phyloP scores from a whole-genome alignment of 1,140 invertebrate species.

The Heliconius congener region DNA sequence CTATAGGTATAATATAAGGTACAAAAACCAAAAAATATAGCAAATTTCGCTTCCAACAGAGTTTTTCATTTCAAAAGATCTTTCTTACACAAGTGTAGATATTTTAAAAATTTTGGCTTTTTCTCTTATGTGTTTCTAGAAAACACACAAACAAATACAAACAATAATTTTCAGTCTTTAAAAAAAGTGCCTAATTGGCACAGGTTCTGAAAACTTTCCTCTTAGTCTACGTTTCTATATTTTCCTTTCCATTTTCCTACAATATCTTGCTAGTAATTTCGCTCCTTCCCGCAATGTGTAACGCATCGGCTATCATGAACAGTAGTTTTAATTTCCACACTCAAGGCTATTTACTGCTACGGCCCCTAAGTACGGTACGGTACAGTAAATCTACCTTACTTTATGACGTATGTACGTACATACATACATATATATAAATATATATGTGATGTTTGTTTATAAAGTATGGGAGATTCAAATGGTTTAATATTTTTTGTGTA shows the following conservation, averaged over 20 bases:
- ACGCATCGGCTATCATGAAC: constrained; percentile 19
- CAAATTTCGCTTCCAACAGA: no score
- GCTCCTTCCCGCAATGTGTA: constrained; percentile 16
- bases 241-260: constrained; percentile 4
- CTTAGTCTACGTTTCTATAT: background rate
- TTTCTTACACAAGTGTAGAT: no score
- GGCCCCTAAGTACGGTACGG: constrained; percentile 21
- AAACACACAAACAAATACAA: background rate
- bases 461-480: no score
- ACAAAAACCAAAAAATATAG: no score
- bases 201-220: background rate
- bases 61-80: no score
- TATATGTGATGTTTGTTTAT: background rate
- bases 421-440: background rate
- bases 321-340: constrained; percentile 26
- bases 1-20: no score
- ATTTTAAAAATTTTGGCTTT: no score
- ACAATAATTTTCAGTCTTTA: background rate
- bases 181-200: background rate
- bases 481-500: no score
- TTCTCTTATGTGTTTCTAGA: no score
- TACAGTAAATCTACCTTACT: constrained; percentile 16
- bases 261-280: constrained; percentile 20
- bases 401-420: background rate
- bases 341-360: constrained; percentile 26